Base-by-base conservation (phyloP, 2,888 invertebrate genomes). In the Pseudanteris insignis region DNA sequence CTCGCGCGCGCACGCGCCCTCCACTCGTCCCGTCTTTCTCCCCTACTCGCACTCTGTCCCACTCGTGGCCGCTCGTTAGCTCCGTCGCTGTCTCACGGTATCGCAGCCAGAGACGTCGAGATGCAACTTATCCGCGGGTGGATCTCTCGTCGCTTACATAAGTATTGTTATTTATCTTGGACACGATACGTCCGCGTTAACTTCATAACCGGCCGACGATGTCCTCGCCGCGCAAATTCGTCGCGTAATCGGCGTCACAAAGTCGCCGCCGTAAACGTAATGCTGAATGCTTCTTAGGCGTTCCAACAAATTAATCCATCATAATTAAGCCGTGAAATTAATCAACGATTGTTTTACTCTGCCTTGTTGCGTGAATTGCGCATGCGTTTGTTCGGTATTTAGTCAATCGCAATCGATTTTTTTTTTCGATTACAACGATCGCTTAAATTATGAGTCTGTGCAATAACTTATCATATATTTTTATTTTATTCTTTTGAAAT, bases 131-230 rank as follows among this genome's bases (percentile, higher is more conserved):
- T 53, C 36, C 53, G 33, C 53, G 53, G 47, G 37, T 41, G 47
- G 47, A 37, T 36, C 62, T 38, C 46, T 57, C 51, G 47, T 36
- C 57, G 54, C 62, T 70, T 74, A 66, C 68, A 66, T 70, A 72
- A 73, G 67, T 69, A 73, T 72, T 72, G 71, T 74, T 73, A 73
- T 75, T 74, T 73, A 70, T 71, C 73, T 73, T 69, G 68, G 67
- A 58, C 51, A 44, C 44, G 64, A 43, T 67, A 66, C 50, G 61
- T 71, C 67, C 67, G 64, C 64, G 70, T 73, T 74, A 71, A 72
- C 73, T 74, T 75, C 76, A 75, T 73, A 74, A 74, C 71, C 66
- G 67, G 51, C 44, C 50, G 71, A 67, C 74, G 70, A 70, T 72
- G 70, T 70, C 67, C 64, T 66, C 68, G 63, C 54, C 55, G 36